Conservation (phyloP, 2,888 invertebrate genomes). For the Idaea dimidiata region DNA sequence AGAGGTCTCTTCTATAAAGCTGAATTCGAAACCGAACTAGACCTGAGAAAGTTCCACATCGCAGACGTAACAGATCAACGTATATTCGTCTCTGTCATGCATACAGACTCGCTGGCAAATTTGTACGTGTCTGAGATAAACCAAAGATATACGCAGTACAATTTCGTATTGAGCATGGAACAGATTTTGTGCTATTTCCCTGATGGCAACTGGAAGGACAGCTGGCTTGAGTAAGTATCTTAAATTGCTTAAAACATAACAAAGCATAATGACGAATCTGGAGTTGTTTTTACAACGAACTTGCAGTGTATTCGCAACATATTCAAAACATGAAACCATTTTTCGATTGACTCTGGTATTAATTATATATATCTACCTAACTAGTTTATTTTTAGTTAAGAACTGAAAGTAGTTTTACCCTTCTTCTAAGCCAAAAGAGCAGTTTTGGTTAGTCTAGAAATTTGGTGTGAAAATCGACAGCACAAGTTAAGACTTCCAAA, state of each 20-base stretch:
- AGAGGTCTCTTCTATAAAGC: slow-evolving; percentile 86
- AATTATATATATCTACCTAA: no score
- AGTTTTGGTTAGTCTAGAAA: no score
- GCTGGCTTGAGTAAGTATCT: slow-evolving; percentile 88
- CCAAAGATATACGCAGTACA: slow-evolving; percentile 82
- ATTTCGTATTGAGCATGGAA: slow-evolving; percentile 89
- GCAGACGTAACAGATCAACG: slow-evolving; percentile 91
- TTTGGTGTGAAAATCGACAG: no score
- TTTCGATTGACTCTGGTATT: no score
- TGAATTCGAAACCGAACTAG: slow-evolving; percentile 86
- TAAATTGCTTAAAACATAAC: background rate
- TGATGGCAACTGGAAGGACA: slow-evolving; percentile 88
- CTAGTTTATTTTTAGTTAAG: no score
- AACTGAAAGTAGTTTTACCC: no score
- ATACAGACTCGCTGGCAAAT: slow-evolving; percentile 86
- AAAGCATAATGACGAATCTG: no score
- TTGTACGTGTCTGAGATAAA: slow-evolving; percentile 90
- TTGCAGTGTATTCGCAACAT: no score
- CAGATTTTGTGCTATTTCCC: slow-evolving; percentile 92
- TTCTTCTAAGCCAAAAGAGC: no score
- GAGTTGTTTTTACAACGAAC: no score
- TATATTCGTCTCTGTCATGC: slow-evolving; percentile 91
- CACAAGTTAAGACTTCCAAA: no score
- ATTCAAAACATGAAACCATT: no score
- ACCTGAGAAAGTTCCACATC: slow-evolving; percentile 86